Evolutionary conservation across 2,888 invertebrate species (phyloP).

Genomic region (Cistogaster globosa): DNA sequence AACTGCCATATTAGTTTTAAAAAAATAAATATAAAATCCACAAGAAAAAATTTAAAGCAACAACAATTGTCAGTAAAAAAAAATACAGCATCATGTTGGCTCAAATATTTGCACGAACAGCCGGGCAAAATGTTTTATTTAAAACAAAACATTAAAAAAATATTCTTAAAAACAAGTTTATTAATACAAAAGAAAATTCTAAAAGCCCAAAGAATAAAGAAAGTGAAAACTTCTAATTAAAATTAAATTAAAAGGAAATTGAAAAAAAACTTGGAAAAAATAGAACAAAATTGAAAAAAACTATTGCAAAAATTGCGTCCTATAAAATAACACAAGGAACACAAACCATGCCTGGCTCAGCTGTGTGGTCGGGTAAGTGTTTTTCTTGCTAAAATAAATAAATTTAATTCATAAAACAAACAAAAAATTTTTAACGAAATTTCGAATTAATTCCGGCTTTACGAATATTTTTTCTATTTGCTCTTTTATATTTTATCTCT

Average conservation of each 20-base stretch:
- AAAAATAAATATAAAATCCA: constrained; percentile 28
- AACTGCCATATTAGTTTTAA: constrained; percentile 66
- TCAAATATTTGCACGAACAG: constrained; percentile 54
- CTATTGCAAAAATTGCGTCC: constrained; percentile 76
- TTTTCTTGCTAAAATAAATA: constrained; percentile 31
- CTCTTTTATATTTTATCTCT: no score
- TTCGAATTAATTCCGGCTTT: no score
- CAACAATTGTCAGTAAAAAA: neutral
- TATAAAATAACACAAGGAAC: constrained; percentile 77
- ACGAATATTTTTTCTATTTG: no score
- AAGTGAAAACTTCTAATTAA: neutral
- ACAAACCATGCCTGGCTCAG: constrained; percentile 83
- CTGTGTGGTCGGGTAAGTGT: constrained; percentile 83
- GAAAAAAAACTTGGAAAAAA: constrained; percentile 4
- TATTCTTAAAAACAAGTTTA: neutral
- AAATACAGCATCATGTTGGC: constrained; percentile 1
- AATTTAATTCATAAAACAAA: neutral
- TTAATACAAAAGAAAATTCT: neutral
- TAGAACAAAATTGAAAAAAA: constrained; percentile 41
- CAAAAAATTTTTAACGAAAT: no score
- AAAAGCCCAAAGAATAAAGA: neutral
- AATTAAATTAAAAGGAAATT: neutral
- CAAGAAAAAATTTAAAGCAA: neutral
- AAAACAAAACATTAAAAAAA: constrained; percentile 4
- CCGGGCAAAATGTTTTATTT: constrained; percentile 5